phyloP scores from a whole-genome alignment of 2,113 vertebrate genomes.

The Lynx canadensis region DNA sequence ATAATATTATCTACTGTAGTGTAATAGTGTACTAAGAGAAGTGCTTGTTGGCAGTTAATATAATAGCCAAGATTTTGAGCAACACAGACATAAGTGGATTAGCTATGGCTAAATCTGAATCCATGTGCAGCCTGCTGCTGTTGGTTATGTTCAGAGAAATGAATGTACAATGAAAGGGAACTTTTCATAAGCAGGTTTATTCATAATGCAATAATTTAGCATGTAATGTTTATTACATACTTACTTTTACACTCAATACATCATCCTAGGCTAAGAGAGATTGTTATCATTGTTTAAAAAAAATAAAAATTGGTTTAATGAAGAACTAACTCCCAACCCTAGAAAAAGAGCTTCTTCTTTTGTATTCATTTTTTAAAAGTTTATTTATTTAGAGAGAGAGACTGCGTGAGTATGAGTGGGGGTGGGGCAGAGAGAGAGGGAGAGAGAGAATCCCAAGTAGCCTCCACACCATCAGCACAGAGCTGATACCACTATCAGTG shows the following conservation, averaged over 20 bases:
- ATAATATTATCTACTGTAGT: neutral
- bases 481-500: no score
- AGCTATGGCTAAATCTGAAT: neutral
- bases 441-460: no score
- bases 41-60: neutral
- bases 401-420: no score
- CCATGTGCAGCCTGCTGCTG: neutral
- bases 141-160: neutral
- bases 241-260: neutral
- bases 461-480: no score
- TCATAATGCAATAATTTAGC: neutral
- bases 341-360: neutral
- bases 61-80: neutral
- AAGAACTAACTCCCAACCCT: neutral
- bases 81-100: neutral
- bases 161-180: neutral
- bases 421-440: no score
- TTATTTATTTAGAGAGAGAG: no score
- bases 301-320: constrained; percentile 2
- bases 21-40: neutral
- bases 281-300: neutral
- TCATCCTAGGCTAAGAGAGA: neutral
- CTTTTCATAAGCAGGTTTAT: neutral
- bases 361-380: neutral
- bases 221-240: neutral